Evolutionary conservation across 2,797 vertebrate genomes (phyloP).

Genomic region (Cichlasoma orientale): DNA sequence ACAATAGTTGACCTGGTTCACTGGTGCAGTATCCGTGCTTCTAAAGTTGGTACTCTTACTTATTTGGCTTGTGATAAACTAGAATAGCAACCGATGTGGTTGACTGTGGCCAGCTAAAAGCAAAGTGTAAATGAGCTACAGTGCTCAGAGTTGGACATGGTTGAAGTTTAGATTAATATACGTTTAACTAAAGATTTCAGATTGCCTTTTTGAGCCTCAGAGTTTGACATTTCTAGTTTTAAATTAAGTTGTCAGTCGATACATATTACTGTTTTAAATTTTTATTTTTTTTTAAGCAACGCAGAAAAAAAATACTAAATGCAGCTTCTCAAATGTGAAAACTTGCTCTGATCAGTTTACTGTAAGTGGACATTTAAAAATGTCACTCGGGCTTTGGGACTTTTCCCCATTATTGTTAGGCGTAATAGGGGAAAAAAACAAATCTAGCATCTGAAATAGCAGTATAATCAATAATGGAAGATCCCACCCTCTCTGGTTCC

Average conservation of each 20-base stretch:
- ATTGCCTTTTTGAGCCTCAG: neutral
- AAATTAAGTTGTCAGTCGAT: neutral
- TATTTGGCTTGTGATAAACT: constrained; percentile 30
- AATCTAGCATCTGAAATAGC: neutral
- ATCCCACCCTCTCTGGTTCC: neutral
- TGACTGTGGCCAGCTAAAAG: neutral
- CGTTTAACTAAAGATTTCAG: neutral
- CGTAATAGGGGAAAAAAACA: neutral
- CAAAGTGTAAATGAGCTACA: constrained; percentile 15
- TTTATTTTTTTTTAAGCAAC: neutral
- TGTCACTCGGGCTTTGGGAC: neutral
- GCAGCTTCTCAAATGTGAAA: neutral
- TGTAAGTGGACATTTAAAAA: neutral
- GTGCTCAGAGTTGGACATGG: neutral
- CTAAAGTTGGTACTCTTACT: constrained; percentile 25
- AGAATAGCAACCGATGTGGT: constrained; percentile 30
- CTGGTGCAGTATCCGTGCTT: constrained; percentile 11
- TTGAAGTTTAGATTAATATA: neutral
- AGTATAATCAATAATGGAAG: neutral
- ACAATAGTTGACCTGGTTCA: constrained; percentile 60
- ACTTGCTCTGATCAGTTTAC: neutral
- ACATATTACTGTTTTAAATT: neutral
- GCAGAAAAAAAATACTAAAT: neutral
- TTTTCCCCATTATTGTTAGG: neutral
- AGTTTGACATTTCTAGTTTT: neutral